Evolutionary conservation across 2,113 vertebrate genomes (phyloP), one percentile per base, ranked within the genome.

Genomic region (Nyctibius bracteatus): DNA sequence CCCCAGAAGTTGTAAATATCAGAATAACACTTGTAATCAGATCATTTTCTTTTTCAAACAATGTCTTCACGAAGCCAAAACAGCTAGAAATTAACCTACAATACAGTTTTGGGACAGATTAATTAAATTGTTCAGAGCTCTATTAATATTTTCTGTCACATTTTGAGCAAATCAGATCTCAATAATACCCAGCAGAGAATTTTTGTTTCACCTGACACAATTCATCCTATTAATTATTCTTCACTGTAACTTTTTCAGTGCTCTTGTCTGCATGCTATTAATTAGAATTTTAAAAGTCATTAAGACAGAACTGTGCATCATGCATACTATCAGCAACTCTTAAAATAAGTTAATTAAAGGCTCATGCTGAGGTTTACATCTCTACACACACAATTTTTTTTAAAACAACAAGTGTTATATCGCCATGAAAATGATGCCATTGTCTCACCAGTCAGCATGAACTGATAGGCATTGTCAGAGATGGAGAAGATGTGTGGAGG

Each of bases 401-500:
- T 11, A 41, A 39, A 57, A 24, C 24, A 23, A 31, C 6, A 46
- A 37, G 41, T 14, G 13, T 46, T 41, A 27, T 24, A 41, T 62
- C 6, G 6, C 31, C 14, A 19, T 46, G 19, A 95, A 79, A 46
- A 17, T 10, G 25, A 7, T 77, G 54, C 52, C n/a, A 68, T 77
- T 62, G 30, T 35, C 89, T 75, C 41, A 85, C 82, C 82, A 66
- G 70, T 74, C 33, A 85, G 28, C 81, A 84, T 84, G 81, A 84
- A 84, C 81, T 84, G 81, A 62, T 84, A 84, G 81, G 81, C 39
- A 2, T 79, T 79, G 61, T 79, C 75, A 54, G 75, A 54, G 98
- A 43, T 43, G 41, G 41, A 97, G 96, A 98, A 98, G 97, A 98
- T 98, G 95, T 98, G 98, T 35, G 98, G 98, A 14, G 98, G 98